phyloP scores from a whole-genome alignment of 2,113 vertebrate species.

The Microcebus griseorufus region DNA sequence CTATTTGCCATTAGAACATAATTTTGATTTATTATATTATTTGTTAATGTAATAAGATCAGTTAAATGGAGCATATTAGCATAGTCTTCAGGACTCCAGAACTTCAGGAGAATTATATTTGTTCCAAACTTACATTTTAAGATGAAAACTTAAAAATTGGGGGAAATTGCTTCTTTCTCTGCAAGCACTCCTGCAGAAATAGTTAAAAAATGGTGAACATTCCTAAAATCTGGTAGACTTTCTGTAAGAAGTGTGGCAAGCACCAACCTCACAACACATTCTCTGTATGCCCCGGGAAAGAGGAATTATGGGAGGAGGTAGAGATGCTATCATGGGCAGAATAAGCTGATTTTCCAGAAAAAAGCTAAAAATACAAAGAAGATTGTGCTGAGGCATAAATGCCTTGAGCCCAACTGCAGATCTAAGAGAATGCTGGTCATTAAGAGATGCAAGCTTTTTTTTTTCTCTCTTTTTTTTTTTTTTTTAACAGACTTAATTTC shows the following conservation, averaged over 20 bases:
- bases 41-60: not conserved
- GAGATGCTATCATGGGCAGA: constrained; percentile 91
- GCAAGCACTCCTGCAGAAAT: not conserved
- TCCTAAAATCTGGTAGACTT: constrained; percentile 92
- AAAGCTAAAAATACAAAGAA: constrained; percentile 96
- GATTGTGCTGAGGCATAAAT: constrained; percentile 93
- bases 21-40: not conserved
- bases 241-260: constrained; percentile 94
- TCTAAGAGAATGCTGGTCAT: constrained; percentile 94
- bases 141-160: constrained; percentile 4
- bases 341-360: constrained; percentile 93
- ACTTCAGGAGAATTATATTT: not conserved
- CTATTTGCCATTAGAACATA: not conserved
- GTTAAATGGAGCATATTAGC: constrained; percentile 9
- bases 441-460: constrained; percentile 93
- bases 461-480: too few relatives aligned
- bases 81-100: not conserved
- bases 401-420: constrained; percentile 93
- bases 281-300: constrained; percentile 89
- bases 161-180: not conserved
- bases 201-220: constrained; percentile 86
- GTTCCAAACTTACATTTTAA: not conserved
- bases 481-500: too few relatives aligned
- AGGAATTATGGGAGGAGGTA: constrained; percentile 92
- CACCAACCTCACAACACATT: constrained; percentile 94